phyloP scores from a whole-genome alignment of 2,888 invertebrate genomes.

The Agonum fuliginosum region DNA sequence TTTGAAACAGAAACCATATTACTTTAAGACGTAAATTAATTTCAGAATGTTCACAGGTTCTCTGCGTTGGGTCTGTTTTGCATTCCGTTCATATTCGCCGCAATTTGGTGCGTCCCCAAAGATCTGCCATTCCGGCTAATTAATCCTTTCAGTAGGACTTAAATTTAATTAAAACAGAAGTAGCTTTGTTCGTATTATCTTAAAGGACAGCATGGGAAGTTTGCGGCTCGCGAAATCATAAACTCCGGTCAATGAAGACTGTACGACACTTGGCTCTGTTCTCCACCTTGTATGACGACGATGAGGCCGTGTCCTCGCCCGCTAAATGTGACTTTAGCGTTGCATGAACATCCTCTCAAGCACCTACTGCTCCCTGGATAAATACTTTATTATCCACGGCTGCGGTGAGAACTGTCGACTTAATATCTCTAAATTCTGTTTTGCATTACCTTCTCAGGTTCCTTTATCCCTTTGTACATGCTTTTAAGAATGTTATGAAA shows the following conservation, averaged over 20 bases:
- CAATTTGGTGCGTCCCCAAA: constrained; percentile 45
- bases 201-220: constrained; percentile 53
- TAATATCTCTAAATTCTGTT: constrained; percentile 22
- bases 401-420: too few relatives aligned
- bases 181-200: constrained; percentile 58
- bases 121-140: constrained; percentile 58
- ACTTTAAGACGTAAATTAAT: constrained; percentile 53
- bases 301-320: neutral
- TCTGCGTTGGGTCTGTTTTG: constrained; percentile 45
- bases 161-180: constrained; percentile 59
- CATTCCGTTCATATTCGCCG: constrained; percentile 55
- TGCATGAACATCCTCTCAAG: constrained; percentile 7
- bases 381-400: constrained; percentile 4
- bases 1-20: constrained; percentile 55
- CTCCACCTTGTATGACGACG: constrained; percentile 7
- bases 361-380: neutral
- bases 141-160: constrained; percentile 58
- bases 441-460: neutral
- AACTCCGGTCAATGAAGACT: constrained; percentile 53
- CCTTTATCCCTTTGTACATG: neutral
- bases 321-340: constrained; percentile 31
- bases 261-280: too few relatives aligned
- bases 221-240: constrained; percentile 40
- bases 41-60: constrained; percentile 49
- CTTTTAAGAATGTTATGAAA: neutral